Conservation (phyloP, 2,888 invertebrate genomes). For the Beris morrisii region DNA sequence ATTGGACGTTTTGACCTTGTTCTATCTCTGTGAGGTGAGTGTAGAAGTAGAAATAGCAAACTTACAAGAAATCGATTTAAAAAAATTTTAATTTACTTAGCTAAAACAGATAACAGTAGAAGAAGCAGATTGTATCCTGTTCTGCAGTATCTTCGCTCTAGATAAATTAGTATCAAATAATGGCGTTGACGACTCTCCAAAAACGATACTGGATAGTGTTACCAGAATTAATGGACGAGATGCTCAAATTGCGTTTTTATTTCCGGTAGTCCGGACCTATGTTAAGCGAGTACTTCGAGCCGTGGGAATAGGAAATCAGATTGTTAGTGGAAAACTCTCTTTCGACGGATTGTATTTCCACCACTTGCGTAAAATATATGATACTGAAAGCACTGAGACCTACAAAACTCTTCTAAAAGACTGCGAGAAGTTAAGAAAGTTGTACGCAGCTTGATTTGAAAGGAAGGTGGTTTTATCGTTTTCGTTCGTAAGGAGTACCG, state of each 20-base stretch:
- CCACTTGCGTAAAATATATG: slow-evolving; percentile 12
- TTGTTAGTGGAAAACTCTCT: not conserved
- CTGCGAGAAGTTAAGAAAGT: not conserved
- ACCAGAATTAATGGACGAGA: slow-evolving; percentile 18
- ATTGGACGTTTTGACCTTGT: too few relatives aligned
- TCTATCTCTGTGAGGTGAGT: too few relatives aligned
- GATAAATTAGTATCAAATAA: too few relatives aligned
- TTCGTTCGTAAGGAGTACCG: too few relatives aligned
- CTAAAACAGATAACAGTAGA: slow-evolving; percentile 19
- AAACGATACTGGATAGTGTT: not conserved
- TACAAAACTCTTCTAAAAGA: not conserved
- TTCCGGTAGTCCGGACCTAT: not conserved
- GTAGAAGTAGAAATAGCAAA: too few relatives aligned
- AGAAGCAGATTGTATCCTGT: slow-evolving; percentile 29
- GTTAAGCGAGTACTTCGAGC: not conserved
- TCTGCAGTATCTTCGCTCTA: not conserved
- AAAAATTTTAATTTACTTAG: too few relatives aligned
- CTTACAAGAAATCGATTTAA: too few relatives aligned
- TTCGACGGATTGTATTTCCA: slow-evolving; percentile 16
- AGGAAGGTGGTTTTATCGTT: too few relatives aligned
- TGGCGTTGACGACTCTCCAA: not conserved
- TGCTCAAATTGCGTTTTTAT: slow-evolving; percentile 25
- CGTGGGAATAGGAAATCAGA: not conserved
- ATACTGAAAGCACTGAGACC: not conserved
- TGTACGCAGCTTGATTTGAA: too few relatives aligned